Conservation (phyloP, 2,113 vertebrate species). For the Salminus brasiliensis region DNA sequence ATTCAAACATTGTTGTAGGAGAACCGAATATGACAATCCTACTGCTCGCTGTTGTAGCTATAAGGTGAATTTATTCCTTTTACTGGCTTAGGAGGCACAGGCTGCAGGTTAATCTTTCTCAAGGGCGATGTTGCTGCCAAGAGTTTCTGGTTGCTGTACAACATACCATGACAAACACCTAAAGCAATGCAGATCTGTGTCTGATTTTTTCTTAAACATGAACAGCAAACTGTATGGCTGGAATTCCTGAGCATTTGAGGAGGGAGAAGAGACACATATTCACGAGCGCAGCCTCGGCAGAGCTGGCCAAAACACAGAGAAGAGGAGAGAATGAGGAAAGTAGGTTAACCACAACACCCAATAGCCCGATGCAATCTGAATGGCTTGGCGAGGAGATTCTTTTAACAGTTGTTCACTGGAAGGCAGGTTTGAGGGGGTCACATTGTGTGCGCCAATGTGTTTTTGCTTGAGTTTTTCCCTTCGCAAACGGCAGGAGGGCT, state of each 20-base stretch:
- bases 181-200: constrained; percentile 43
- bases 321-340: constrained; percentile 25
- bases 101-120: constrained; percentile 43
- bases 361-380: constrained; percentile 26
- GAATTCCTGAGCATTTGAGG: constrained; percentile 20
- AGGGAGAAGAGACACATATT: constrained; percentile 25
- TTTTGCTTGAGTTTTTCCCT: constrained; percentile 53
- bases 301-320: constrained; percentile 42
- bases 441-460: background rate
- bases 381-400: constrained; percentile 21
- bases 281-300: background rate
- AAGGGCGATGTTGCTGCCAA: constrained; percentile 26
- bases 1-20: background rate
- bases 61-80: constrained; percentile 40
- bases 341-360: constrained; percentile 42
- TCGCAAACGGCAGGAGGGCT: constrained; percentile 73
- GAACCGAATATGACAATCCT: background rate
- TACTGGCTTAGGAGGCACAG: constrained; percentile 32
- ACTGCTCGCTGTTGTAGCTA: constrained; percentile 4
- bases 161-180: constrained; percentile 41
- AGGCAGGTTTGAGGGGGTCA: constrained; percentile 23
- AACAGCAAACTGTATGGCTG: constrained; percentile 20
- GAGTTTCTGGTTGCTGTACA: constrained; percentile 23
- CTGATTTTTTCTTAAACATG: constrained; percentile 28
- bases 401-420: constrained; percentile 29